phyloP scores from a whole-genome alignment of 2,888 invertebrate species.

The Beris chalybata region DNA sequence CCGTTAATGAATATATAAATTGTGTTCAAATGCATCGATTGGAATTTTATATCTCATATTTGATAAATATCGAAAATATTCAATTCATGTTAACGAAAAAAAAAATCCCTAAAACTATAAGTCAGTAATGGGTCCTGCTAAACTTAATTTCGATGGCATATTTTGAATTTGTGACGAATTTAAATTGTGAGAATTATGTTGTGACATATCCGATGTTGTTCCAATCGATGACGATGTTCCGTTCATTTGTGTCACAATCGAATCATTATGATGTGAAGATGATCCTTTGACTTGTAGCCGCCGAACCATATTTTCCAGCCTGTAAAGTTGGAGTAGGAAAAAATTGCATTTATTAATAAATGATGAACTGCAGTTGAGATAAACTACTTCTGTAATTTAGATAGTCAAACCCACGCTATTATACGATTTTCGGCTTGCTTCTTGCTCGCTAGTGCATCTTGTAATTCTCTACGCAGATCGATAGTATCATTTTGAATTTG shows the following conservation, averaged over 20 bases:
- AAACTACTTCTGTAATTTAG: constrained; percentile 33
- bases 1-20: no score
- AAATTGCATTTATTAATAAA: constrained; percentile 31
- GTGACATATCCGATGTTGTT: background rate
- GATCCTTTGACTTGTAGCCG: constrained; percentile 47
- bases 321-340: constrained; percentile 43
- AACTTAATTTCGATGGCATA: constrained; percentile 48
- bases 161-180: constrained; percentile 39
- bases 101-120: constrained; percentile 43
- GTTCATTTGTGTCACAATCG: constrained; percentile 8
- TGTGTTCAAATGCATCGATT: no score
- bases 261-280: constrained; percentile 14
- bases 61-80: background rate
- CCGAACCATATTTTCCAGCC: constrained; percentile 56
- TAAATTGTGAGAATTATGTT: constrained; percentile 22
- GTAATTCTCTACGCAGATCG: constrained; percentile 51
- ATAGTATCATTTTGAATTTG: constrained; percentile 45
- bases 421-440: constrained; percentile 56
- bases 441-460: constrained; percentile 53
- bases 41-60: no score
- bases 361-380: constrained; percentile 24
- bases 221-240: constrained; percentile 1
- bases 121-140: constrained; percentile 55
- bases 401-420: constrained; percentile 54
- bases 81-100: background rate